Conservation (phyloP, 2,113 vertebrate genomes). For the Actenoides hombroni region DNA sequence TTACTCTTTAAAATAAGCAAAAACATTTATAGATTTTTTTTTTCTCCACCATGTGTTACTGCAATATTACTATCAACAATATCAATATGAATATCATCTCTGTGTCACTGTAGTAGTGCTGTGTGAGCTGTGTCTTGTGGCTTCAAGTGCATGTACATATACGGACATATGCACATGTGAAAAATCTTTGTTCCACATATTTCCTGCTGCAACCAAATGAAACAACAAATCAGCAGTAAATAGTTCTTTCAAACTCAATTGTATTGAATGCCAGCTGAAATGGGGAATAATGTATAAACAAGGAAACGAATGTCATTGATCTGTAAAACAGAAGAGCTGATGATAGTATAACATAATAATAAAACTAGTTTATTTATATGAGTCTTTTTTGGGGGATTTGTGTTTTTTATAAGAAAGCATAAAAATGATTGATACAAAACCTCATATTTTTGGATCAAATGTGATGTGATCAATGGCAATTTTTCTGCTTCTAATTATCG, state of each 20-base stretch:
- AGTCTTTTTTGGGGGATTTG: background rate
- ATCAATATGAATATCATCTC: background rate
- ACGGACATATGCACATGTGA: background rate
- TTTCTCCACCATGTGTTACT: background rate
- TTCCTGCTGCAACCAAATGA: background rate
- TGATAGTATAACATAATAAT: background rate
- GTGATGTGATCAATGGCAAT: background rate
- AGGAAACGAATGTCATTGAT: background rate
- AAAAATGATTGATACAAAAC: background rate
- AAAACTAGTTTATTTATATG: background rate
- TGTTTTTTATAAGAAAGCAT: background rate
- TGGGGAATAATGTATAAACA: background rate
- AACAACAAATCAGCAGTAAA: background rate
- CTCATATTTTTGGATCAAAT: background rate
- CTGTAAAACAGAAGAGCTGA: background rate
- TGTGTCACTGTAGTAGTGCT: background rate
- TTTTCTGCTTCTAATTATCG: background rate
- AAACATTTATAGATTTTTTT: background rate
- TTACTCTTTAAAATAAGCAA: background rate
- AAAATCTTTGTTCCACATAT: background rate
- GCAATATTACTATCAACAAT: background rate
- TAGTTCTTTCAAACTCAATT: background rate
- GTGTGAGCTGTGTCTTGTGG: background rate
- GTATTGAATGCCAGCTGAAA: background rate
- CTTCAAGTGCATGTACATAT: background rate